Percentiles rank a stretch among this genome's conserved stretches.
phyloP scores from a whole-genome alignment of 2,797 vertebrate species.

The Cottoperca gobio region DNA sequence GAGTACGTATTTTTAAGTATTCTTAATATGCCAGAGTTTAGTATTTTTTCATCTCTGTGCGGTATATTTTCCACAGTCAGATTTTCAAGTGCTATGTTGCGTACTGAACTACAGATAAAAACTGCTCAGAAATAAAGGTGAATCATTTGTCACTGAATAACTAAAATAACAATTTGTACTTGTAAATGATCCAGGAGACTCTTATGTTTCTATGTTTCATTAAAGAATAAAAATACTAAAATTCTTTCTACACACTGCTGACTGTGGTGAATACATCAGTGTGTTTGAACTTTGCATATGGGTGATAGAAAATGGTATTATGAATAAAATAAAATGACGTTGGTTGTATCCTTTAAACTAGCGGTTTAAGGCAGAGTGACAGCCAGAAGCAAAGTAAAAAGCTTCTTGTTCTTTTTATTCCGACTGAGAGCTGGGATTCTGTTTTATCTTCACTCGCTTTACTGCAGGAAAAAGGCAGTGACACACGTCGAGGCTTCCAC shows the following conservation, averaged over 20 bases:
- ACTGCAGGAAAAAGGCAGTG: constrained; percentile 37
- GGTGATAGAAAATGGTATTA: background rate
- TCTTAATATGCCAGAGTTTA: background rate
- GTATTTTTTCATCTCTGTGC: background rate
- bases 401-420: constrained; percentile 47
- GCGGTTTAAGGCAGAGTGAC: constrained; percentile 35
- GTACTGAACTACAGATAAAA: background rate
- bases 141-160: background rate
- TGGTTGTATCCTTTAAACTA: constrained; percentile 42
- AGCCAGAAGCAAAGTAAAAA: constrained; percentile 43
- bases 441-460: constrained; percentile 58
- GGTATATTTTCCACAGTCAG: too few relatives aligned
- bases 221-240: background rate
- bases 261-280: background rate
- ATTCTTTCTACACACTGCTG: too few relatives aligned
- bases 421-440: constrained; percentile 33
- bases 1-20: background rate
- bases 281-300: background rate
- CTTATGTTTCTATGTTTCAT: background rate
- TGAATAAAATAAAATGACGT: constrained; percentile 34
- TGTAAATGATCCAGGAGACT: background rate
- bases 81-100: background rate
- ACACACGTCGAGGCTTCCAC: constrained; percentile 42
- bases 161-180: background rate
- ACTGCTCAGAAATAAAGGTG: background rate